Evolutionary conservation across 2,888 invertebrate genomes (phyloP), one percentile per base, ranked within the genome.

Genomic region (Desoria tigrina): DNA sequence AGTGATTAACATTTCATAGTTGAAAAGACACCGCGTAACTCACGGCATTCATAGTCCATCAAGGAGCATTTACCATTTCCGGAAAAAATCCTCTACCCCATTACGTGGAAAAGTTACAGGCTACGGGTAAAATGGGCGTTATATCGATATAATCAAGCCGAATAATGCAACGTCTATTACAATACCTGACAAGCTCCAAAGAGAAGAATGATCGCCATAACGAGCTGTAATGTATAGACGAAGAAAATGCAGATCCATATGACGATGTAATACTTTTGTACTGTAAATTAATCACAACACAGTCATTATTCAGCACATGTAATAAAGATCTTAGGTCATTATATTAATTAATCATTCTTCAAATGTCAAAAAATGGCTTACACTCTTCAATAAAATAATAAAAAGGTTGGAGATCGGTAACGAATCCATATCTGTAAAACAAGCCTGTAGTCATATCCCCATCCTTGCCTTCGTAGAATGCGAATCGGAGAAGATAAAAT

Each of bases 101-200:
- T n/a, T n/a, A n/a, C n/a, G n/a, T n/a, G n/a, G n/a, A n/a, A n/a
- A n/a, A n/a, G n/a, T n/a, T n/a, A n/a, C n/a, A n/a, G n/a, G n/a
- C n/a, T n/a, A n/a, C n/a, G n/a, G n/a, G n/a, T n/a, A n/a, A n/a
- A n/a, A n/a, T n/a, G n/a, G n/a, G n/a, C n/a, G n/a, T n/a, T n/a
- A n/a, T n/a, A n/a, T n/a, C n/a, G n/a, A n/a, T n/a, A n/a, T n/a
- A n/a, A n/a, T n/a, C n/a, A n/a, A n/a, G n/a, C n/a, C n/a, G n/a
- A n/a, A n/a, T n/a, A n/a, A n/a, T n/a, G n/a, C n/a, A n/a, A n/a
- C n/a, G n/a, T n/a, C n/a, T n/a, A n/a, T n/a, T n/a, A n/a, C n/a
- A n/a, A 49, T 72, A 72, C 72, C 68, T 72, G 72, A 53, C 72
- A 72, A 59, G 66, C 72, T 60, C 72, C 72, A 54, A 72, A 72